phyloP scores from a whole-genome alignment of 2,113 vertebrate genomes.

The Apistogramma diplotaenia region DNA sequence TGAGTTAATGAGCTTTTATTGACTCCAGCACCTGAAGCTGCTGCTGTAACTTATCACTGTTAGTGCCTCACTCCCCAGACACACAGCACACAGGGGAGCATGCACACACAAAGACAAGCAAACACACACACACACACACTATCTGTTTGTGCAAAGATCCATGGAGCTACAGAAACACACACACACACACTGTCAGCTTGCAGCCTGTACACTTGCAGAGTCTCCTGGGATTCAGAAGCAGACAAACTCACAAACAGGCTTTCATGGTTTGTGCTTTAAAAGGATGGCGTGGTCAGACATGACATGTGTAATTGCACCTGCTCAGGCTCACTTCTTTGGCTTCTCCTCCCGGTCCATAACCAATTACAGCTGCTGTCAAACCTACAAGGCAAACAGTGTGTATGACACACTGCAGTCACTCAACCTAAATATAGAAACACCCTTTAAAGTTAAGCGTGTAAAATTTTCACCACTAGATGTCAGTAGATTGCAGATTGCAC shows the following conservation, averaged over 20 bases:
- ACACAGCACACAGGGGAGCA: constrained; percentile 30
- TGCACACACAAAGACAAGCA: neutral
- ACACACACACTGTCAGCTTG: neutral
- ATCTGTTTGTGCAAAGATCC: constrained; percentile 13
- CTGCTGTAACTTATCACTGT: constrained; percentile 73
- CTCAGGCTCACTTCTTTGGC: neutral
- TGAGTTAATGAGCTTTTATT: constrained; percentile 77
- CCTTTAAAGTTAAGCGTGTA: neutral
- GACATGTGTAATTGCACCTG: neutral
- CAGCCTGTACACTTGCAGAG: neutral
- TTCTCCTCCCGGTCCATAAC: neutral
- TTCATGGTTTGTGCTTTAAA: neutral
- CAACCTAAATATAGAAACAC: neutral
- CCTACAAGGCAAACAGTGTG: neutral
- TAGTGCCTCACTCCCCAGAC: constrained; percentile 42
- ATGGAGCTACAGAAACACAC: neutral
- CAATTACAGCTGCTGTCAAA: neutral
- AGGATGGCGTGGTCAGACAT: neutral
- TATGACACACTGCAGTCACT: neutral
- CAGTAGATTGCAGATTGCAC: too few relatives aligned
- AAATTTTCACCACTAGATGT: too few relatives aligned
- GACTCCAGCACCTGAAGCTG: constrained; percentile 68
- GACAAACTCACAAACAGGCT: neutral
- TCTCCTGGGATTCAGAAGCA: neutral
- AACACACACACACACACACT: neutral